A percentile compares a stretch with the other conserved stretches of the same genome.
Evolutionary conservation across 2,113 vertebrate genomes (phyloP).

Genomic region (Oenanthe oenanthe): DNA sequence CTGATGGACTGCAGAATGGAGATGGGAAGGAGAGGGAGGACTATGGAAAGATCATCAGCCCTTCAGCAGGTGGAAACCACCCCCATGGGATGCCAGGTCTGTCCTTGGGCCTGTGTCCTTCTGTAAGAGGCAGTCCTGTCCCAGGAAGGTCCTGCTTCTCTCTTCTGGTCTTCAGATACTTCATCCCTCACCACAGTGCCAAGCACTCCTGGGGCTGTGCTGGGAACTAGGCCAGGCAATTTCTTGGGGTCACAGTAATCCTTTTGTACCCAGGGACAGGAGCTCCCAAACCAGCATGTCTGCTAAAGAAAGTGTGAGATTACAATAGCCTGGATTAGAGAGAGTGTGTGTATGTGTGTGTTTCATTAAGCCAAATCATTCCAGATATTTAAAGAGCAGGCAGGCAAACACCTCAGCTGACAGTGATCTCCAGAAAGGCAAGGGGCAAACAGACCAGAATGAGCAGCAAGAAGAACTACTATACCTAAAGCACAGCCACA

Average conservation of each 20-base stretch:
- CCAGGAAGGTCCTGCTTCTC: neutral
- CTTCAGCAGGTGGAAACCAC: neutral
- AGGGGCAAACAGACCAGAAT: neutral
- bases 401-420: neutral
- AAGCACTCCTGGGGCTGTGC: fast-evolving
- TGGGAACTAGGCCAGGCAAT: neutral
- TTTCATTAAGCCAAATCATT: neutral
- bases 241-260: neutral
- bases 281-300: neutral
- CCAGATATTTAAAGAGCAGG: neutral
- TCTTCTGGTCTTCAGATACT: neutral
- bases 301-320: neutral
- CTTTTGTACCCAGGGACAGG: neutral
- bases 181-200: neutral
- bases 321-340: neutral
- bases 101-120: neutral
- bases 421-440: neutral
- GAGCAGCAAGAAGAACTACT: neutral
- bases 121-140: neutral
- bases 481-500: neutral
- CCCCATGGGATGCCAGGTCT: neutral
- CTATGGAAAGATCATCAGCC: neutral
- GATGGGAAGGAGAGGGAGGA: neutral
- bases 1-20: neutral
- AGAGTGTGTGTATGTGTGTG: neutral